phyloP scores from a whole-genome alignment of 2,888 invertebrate genomes.

The Rhodophaea formosa region DNA sequence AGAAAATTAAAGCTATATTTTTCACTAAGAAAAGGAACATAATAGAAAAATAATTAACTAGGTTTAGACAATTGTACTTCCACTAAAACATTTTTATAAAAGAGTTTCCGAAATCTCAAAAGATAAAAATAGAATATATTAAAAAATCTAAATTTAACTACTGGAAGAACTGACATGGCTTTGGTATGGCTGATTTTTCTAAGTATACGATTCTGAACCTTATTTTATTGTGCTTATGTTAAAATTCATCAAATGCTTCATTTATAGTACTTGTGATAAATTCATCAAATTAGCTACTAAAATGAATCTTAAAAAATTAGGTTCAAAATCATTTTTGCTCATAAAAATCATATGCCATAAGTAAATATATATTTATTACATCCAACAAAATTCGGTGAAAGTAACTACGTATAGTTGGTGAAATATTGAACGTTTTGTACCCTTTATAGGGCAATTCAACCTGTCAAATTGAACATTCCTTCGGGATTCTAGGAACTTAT shows the following conservation, averaged over 20 bases:
- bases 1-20: conserved; percentile 7
- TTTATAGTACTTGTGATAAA: background rate
- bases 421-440: too few relatives aligned
- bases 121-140: background rate
- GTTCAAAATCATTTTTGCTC: background rate
- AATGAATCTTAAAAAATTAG: background rate
- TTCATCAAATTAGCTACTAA: background rate
- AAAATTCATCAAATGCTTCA: too few relatives aligned
- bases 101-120: background rate
- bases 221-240: background rate
- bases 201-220: background rate
- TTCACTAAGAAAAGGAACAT: background rate
- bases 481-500: too few relatives aligned
- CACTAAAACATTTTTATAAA: background rate
- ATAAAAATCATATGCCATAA: background rate
- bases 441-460: too few relatives aligned
- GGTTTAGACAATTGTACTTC: conserved; percentile 4
- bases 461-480: too few relatives aligned
- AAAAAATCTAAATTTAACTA: conserved; percentile 1
- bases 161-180: conserved; percentile 5
- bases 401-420: too few relatives aligned
- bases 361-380: background rate
- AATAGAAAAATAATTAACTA: background rate
- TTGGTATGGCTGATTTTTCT: background rate
- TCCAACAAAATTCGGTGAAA: background rate